Evolutionary conservation across 2,888 invertebrate species (phyloP).

Genomic region (Acleris literana): DNA sequence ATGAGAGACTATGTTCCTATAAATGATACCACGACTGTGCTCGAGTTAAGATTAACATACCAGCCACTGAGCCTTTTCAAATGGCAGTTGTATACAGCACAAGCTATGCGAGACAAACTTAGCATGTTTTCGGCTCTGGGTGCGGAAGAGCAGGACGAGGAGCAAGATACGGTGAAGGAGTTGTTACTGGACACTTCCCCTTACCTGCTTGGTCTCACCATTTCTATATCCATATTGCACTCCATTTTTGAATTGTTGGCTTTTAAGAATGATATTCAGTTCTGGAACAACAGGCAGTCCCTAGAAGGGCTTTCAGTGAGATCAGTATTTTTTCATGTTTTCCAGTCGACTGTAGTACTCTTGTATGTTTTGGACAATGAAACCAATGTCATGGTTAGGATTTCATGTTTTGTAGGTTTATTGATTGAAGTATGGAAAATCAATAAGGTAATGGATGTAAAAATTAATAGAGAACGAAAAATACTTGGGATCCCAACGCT

Average conservation of each 20-base stretch:
- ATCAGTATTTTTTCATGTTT: conserved; percentile 99
- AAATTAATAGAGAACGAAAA: conserved; percentile 88
- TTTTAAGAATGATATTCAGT: conserved; percentile 99
- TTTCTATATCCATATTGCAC: conserved; percentile 96
- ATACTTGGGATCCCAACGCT: conserved; percentile 92
- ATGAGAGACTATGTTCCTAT: conserved; percentile 96
- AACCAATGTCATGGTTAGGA: conserved; percentile 97
- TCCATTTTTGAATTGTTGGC: conserved; percentile 99
- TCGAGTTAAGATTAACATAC: conserved; percentile 88
- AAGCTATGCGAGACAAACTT: conserved; percentile 96
- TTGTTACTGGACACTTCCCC: conserved; percentile 98
- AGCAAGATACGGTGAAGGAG: conserved; percentile 96
- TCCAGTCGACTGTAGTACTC: conserved; percentile 97
- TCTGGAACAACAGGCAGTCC: conserved; percentile 99
- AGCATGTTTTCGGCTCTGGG: conserved; percentile 85
- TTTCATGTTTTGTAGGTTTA: conserved; percentile 97
- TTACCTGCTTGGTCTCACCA: conserved; percentile 95
- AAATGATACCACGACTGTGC: conserved; percentile 90
- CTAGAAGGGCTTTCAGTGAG: conserved; percentile 98
- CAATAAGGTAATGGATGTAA: conserved; percentile 94
- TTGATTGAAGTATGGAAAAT: conserved; percentile 99
- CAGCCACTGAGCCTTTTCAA: conserved; percentile 98
- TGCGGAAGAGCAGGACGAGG: conserved; percentile 92
- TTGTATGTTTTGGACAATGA: conserved; percentile 99
- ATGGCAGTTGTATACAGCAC: conserved; percentile 99